Percentiles rank a stretch among this genome's conserved stretches.
phyloP scores from a whole-genome alignment of 2,888 invertebrate genomes.

The Scaptomyza flava region DNA sequence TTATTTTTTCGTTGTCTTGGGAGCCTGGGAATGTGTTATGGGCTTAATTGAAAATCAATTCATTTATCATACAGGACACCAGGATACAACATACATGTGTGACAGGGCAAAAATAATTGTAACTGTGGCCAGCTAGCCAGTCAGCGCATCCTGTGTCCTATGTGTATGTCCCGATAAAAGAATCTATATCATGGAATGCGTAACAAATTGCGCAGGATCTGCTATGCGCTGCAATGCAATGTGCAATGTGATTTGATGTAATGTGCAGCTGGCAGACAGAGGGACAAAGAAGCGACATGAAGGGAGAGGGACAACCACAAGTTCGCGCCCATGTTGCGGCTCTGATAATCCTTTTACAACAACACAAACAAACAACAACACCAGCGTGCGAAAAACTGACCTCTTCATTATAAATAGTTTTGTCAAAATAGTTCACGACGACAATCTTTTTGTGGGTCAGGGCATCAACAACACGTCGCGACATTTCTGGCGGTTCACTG shows the following conservation, averaged over 20 bases:
- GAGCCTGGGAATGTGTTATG: constrained; percentile 57
- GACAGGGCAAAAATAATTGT: constrained; percentile 54
- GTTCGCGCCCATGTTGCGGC: constrained; percentile 75
- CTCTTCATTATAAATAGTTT: constrained; percentile 66
- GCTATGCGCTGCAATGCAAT: not conserved
- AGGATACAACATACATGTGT: constrained; percentile 59
- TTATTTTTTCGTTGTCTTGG: not conserved
- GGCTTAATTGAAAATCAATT: constrained; percentile 37
- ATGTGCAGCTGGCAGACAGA: constrained; percentile 32
- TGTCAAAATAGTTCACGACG: constrained; percentile 38
- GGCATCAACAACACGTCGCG: constrained; percentile 6
- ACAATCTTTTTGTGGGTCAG: constrained; percentile 47
- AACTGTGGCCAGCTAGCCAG: constrained; percentile 21
- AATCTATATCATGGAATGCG: constrained; percentile 10
- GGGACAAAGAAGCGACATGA: not conserved
- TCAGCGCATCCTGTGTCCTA: constrained; percentile 43
- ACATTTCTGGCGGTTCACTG: constrained; percentile 48
- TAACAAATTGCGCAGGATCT: constrained; percentile 43
- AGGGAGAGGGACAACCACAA: constrained; percentile 38
- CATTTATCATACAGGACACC: constrained; percentile 56
- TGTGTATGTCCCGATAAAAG: not conserved
- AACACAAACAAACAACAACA: constrained; percentile 29
- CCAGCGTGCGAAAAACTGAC: constrained; percentile 56
- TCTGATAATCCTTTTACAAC: constrained; percentile 68
- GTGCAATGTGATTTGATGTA: not conserved